phyloP scores from a whole-genome alignment of 2,113 vertebrate genomes.

The Hemiprocne comata region DNA sequence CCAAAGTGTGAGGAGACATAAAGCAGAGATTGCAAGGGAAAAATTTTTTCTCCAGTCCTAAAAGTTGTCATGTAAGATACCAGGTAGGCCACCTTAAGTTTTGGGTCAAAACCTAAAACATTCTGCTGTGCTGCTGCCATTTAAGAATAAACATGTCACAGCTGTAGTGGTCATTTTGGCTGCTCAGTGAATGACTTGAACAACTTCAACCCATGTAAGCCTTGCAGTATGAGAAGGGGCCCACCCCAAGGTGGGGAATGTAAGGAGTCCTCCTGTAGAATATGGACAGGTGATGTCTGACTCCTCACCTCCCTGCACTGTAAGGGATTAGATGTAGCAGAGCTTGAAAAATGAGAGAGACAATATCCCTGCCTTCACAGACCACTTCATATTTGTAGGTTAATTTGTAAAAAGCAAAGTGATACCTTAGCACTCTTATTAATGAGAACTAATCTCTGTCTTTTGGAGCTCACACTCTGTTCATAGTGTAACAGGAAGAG shows the following conservation, averaged over 20 bases:
- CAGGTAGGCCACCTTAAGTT: neutral
- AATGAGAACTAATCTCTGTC: neutral
- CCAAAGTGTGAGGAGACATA: neutral
- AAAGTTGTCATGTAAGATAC: neutral
- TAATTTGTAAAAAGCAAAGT: neutral
- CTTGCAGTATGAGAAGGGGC: neutral
- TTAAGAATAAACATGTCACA: neutral
- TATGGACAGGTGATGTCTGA: neutral
- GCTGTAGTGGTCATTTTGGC: neutral
- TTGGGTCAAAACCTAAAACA: neutral
- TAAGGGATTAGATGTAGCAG: neutral
- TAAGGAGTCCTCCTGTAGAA: neutral
- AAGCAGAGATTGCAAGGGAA: neutral
- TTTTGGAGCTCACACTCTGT: neutral
- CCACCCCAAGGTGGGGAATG: accelerated
- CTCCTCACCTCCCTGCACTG: neutral
- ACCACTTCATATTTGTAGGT: neutral
- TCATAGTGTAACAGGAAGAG: neutral
- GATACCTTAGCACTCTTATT: neutral
- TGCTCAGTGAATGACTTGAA: neutral
- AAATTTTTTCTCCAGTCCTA: neutral
- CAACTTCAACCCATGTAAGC: neutral
- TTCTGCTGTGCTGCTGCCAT: neutral
- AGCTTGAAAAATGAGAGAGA: neutral
- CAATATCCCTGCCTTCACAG: neutral